A percentile compares a stretch with the other conserved stretches of the same genome.
Conservation (phyloP, 2,888 invertebrate genomes). For the Sesia apiformis region DNA sequence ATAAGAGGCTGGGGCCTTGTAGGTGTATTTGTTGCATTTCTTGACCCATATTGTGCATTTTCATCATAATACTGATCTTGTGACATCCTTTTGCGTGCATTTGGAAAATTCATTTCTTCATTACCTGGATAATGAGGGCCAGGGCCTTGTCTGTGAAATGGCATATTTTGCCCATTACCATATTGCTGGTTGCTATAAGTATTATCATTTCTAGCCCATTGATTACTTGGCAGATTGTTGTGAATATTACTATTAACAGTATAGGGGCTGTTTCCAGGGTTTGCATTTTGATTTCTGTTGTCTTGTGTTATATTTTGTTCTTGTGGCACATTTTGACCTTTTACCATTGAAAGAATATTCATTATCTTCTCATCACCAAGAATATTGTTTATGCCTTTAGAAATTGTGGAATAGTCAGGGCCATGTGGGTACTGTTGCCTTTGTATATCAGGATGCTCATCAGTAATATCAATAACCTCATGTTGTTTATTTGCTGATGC, state of each 20-base stretch:
- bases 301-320: not conserved
- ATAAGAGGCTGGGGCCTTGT: conserved; percentile 2
- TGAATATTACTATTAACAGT: conserved; percentile 5
- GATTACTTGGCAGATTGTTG: conserved; percentile 19
- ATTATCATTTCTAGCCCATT: conserved; percentile 31
- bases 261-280: not conserved
- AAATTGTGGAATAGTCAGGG: conserved; percentile 75
- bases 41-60: conserved; percentile 21
- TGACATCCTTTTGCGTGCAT: too few relatives aligned
- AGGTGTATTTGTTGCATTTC: conserved; percentile 7
- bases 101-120: too few relatives aligned
- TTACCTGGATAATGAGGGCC: conserved; percentile 14
- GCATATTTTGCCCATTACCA: conserved; percentile 27
- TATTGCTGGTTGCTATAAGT: conserved; percentile 22
- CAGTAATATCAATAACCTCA: conserved; percentile 51
- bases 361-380: conserved; percentile 78
- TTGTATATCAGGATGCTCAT: conserved; percentile 18
- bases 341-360: conserved; percentile 72
- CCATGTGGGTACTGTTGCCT: conserved; percentile 11
- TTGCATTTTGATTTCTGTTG: conserved; percentile 1
- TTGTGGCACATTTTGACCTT: conserved; percentile 17
- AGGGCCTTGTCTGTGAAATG: conserved; percentile 17
- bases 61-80: conserved; percentile 31
- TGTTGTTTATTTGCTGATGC: conserved; percentile 13
- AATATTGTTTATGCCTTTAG: conserved; percentile 76